Evolutionary conservation across 2,888 invertebrate genomes (phyloP).

Genomic region (Cerceris rybyensis): DNA sequence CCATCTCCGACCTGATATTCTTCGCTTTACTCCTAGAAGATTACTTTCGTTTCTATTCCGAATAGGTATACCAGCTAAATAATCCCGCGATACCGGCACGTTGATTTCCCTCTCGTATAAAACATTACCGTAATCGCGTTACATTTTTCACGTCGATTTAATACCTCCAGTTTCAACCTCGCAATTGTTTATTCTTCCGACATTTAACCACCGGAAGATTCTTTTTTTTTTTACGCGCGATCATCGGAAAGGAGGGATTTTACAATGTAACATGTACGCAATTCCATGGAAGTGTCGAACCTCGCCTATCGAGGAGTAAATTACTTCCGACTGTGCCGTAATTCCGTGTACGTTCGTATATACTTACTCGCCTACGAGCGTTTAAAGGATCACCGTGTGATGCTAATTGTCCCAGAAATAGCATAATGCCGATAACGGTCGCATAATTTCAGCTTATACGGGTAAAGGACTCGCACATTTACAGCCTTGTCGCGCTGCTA

Average conservation of each 20-base stretch:
- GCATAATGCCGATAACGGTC: constrained; percentile 69
- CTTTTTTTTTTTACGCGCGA: neutral
- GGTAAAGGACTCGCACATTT: constrained; percentile 63
- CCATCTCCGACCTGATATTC: constrained; percentile 26
- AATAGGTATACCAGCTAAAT: constrained; percentile 5
- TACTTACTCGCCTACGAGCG: constrained; percentile 33
- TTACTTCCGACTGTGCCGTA: constrained; percentile 44
- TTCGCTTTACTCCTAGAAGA: constrained; percentile 20
- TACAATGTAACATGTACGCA: neutral
- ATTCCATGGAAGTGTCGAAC: constrained; percentile 5
- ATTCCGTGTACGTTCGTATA: constrained; percentile 33
- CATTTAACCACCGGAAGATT: neutral
- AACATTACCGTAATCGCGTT: neutral
- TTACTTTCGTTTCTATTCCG: constrained; percentile 17
- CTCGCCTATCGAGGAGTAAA: constrained; percentile 7
- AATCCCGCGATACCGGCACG: neutral
- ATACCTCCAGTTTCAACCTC: neutral
- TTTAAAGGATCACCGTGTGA: constrained; percentile 60
- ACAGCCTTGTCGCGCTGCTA: constrained; percentile 50
- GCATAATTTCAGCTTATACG: constrained; percentile 70
- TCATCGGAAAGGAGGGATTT: neutral
- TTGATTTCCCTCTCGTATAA: neutral
- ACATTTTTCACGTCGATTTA: neutral
- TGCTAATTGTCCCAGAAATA: constrained; percentile 70
- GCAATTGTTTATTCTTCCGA: neutral